Evolutionary conservation across 2,113 vertebrate species (phyloP).

Genomic region (Brevimyrus niger): DNA sequence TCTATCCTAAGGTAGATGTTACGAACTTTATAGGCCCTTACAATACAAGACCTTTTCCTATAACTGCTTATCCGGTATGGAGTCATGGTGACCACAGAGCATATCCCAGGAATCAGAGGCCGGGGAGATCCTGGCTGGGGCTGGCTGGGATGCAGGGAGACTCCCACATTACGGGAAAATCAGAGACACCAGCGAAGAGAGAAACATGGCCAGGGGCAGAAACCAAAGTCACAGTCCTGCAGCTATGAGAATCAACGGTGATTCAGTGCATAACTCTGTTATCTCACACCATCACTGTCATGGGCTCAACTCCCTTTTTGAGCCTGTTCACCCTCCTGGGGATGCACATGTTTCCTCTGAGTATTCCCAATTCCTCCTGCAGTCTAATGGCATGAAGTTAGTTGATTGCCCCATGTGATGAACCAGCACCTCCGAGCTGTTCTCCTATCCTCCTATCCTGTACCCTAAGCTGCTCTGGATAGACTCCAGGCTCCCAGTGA

Average conservation of each 20-base stretch:
- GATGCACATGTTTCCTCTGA: neutral
- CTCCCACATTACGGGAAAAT: neutral
- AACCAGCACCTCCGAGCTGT: neutral
- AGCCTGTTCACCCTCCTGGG: neutral
- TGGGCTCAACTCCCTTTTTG: neutral
- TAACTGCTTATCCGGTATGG: neutral
- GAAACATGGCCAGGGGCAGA: neutral
- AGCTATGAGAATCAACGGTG: neutral
- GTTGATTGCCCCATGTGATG: neutral
- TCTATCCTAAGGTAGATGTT: neutral
- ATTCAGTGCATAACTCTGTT: neutral
- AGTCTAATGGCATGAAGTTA: neutral
- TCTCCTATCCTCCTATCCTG: neutral
- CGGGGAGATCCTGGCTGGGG: neutral
- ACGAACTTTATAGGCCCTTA: neutral
- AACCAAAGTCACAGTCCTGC: neutral
- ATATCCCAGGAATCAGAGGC: neutral
- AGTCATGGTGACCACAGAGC: neutral
- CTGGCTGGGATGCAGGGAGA: neutral
- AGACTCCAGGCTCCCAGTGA: neutral
- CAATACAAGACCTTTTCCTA: neutral
- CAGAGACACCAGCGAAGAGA: neutral
- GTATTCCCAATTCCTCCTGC: neutral
- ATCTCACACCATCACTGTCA: neutral
- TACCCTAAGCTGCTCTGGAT: neutral